Evolutionary conservation across 2,888 invertebrate genomes (phyloP).

Genomic region (Cyclophora punctaria): DNA sequence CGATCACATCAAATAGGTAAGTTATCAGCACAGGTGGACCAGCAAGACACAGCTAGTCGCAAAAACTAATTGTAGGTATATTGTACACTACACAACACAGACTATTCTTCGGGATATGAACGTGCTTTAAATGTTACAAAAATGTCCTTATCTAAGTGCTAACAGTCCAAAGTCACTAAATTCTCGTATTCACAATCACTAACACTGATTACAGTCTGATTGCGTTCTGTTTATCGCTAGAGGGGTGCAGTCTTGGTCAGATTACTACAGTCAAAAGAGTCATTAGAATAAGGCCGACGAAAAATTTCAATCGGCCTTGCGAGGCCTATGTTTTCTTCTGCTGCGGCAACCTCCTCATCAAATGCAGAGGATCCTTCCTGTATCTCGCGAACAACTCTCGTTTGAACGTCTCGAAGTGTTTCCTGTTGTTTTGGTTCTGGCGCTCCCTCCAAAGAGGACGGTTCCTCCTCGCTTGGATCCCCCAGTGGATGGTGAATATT

Average conservation of each 20-base stretch:
- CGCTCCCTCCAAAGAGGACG: constrained; percentile 90
- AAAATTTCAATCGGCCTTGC: constrained; percentile 51
- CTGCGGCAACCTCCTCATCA: constrained; percentile 47
- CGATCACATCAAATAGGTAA: too few species aligned
- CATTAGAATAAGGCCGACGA: constrained; percentile 51
- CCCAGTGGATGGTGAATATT: constrained; percentile 93
- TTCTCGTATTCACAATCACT: too few species aligned
- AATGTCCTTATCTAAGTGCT: too few species aligned
- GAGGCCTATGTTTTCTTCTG: constrained; percentile 67
- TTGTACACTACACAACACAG: too few species aligned
- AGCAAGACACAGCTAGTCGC: too few species aligned
- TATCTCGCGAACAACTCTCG: constrained; percentile 86
- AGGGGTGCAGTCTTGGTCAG: background rate
- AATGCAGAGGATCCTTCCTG: constrained; percentile 78
- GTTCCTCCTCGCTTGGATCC: constrained; percentile 84
- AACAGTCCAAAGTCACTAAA: too few species aligned
- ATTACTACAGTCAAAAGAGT: constrained; percentile 21
- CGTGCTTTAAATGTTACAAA: too few species aligned
- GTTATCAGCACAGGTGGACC: too few species aligned
- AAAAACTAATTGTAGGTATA: too few species aligned
- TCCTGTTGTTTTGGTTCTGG: constrained; percentile 88
- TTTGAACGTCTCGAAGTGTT: constrained; percentile 88
- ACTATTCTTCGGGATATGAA: too few species aligned
- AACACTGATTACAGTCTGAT: too few species aligned
- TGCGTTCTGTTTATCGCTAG: background rate